Evolutionary conservation across 1,140 invertebrate genomes (phyloP).

Genomic region (Bombus terrestris): DNA sequence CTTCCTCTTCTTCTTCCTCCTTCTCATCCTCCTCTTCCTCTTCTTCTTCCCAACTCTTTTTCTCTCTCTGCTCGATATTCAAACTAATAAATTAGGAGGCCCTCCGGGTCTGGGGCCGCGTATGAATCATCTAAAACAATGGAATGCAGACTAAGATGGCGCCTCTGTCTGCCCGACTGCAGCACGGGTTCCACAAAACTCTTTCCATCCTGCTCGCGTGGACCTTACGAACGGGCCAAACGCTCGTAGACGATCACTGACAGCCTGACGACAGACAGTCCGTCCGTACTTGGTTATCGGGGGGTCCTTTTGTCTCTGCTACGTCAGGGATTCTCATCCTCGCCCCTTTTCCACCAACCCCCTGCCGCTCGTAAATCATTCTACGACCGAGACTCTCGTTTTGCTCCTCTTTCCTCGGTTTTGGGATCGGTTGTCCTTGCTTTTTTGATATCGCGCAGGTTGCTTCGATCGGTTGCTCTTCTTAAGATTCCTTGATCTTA

Average conservation of each 20-base stretch:
- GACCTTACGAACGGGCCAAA: conserved; percentile 42
- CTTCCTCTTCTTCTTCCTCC: conserved; percentile 39
- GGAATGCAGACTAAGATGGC: conserved; percentile 81
- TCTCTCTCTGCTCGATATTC: conserved; percentile 70
- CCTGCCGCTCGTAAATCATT: conserved; percentile 56
- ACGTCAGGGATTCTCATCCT: conserved; percentile 64
- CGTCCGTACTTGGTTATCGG: conserved; percentile 65
- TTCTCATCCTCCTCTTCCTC: conserved; percentile 43
- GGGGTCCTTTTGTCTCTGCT: conserved; percentile 69
- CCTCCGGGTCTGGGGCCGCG: conserved; percentile 63
- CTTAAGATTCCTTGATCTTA: background rate
- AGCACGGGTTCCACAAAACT: background rate
- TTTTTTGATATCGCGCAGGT: background rate
- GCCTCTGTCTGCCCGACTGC: conserved; percentile 45
- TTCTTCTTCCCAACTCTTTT: conserved; percentile 37
- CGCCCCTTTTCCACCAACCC: conserved; percentile 23
- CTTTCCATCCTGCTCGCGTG: conserved; percentile 14
- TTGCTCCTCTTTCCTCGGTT: conserved; percentile 5
- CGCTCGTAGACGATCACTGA: conserved; percentile 62
- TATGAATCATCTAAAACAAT: conserved; percentile 84
- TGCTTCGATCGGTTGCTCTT: background rate
- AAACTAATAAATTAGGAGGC: conserved; percentile 72
- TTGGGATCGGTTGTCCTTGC: background rate
- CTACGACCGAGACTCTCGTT: conserved; percentile 16
- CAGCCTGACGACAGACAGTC: conserved; percentile 70